phyloP scores from a whole-genome alignment of 2,888 invertebrate genomes.

The Platynereis dumerilii region DNA sequence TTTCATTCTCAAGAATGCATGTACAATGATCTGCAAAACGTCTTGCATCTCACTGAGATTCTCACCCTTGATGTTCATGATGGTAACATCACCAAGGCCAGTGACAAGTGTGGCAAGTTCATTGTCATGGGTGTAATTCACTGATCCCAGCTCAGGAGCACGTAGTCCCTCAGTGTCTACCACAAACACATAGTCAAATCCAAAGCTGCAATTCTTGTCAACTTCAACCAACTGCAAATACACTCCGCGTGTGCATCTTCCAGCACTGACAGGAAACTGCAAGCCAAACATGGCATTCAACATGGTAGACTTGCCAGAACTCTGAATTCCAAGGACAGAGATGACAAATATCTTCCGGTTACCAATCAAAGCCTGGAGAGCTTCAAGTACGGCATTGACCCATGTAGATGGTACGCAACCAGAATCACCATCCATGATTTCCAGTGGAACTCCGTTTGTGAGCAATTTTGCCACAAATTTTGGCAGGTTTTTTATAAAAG shows the following conservation, averaged over 20 bases:
- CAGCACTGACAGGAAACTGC: slow-evolving; percentile 26
- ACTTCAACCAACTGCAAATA: slow-evolving; percentile 24
- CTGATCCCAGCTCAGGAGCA: background rate
- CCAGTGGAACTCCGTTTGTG: slow-evolving; percentile 20
- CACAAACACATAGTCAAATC: slow-evolving; percentile 16
- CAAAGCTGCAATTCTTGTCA: background rate
- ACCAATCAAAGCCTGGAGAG: slow-evolving; percentile 13
- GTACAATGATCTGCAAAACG: slow-evolving; percentile 23
- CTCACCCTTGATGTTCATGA: slow-evolving; percentile 20
- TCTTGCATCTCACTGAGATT: slow-evolving; percentile 23
- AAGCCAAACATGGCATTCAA: slow-evolving; percentile 28
- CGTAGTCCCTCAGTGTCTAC: slow-evolving; percentile 21
- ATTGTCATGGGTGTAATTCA: slow-evolving; percentile 23
- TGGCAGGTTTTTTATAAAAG: slow-evolving; percentile 2
- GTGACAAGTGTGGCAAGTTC: slow-evolving; percentile 25
- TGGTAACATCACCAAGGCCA: slow-evolving; percentile 25
- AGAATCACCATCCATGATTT: slow-evolving; percentile 28
- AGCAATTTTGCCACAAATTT: slow-evolving; percentile 14
- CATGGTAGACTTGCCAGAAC: slow-evolving; percentile 29
- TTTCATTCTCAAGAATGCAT: slow-evolving; percentile 27
- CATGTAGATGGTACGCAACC: slow-evolving; percentile 17
- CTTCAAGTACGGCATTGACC: slow-evolving; percentile 20
- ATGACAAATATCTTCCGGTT: slow-evolving; percentile 23
- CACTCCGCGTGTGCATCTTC: slow-evolving; percentile 25
- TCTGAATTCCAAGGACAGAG: slow-evolving; percentile 27